Percentiles rank a stretch among this genome's conserved stretches.
phyloP scores from a whole-genome alignment of 2,888 invertebrate species.

The Halictus quadricinctus region DNA sequence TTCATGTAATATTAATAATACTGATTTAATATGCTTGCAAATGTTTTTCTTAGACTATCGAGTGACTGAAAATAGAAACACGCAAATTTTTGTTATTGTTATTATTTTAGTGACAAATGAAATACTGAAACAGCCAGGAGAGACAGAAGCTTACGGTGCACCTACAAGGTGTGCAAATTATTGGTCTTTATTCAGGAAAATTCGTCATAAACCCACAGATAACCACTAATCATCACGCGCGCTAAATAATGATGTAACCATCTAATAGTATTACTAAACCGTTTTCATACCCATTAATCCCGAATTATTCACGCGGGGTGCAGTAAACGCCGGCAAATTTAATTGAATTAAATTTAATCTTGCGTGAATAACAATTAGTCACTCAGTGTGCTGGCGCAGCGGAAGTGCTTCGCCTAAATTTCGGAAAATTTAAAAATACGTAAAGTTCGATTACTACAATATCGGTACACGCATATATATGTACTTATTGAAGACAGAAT shows the following conservation, averaged over 20 bases:
- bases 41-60: too few relatives aligned
- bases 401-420: background rate
- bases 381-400: background rate
- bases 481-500: background rate
- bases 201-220: background rate
- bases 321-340: background rate
- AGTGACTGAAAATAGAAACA: background rate
- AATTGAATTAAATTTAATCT: slow-evolving; percentile 6
- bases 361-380: slow-evolving; percentile 2
- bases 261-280: background rate
- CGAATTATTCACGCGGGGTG: background rate
- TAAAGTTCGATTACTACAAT: background rate
- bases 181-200: background rate
- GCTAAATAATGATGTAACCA: background rate
- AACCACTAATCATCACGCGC: background rate
- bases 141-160: background rate
- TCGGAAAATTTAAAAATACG: background rate
- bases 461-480: too few relatives aligned
- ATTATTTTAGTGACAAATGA: background rate
- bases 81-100: too few relatives aligned
- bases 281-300: background rate
- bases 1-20: background rate
- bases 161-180: background rate
- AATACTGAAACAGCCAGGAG: background rate
- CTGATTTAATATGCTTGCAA: background rate